Evolutionary conservation across 2,888 invertebrate species (phyloP).

Genomic region (Hyalella azteca): DNA sequence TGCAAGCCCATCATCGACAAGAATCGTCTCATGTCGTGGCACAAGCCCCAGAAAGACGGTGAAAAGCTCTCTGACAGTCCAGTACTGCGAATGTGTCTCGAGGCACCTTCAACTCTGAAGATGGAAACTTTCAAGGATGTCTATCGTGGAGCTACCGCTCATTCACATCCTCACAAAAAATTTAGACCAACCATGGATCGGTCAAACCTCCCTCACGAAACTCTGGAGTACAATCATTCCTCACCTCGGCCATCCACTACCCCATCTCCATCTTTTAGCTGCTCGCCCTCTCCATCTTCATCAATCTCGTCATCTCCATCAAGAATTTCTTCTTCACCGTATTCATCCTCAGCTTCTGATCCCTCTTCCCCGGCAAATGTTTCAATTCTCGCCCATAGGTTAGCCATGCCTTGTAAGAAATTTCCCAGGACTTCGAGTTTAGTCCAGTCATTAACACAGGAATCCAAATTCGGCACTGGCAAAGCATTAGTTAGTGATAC

Average conservation of each 20-base stretch:
- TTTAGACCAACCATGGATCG: slow-evolving; percentile 66
- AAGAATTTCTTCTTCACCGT: slow-evolving; percentile 30
- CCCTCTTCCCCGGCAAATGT: slow-evolving; percentile 24
- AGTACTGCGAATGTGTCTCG: slow-evolving; percentile 84
- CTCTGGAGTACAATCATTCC: slow-evolving; percentile 1
- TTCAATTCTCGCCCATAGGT: slow-evolving; percentile 26
- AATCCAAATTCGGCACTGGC: slow-evolving; percentile 11
- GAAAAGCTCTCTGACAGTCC: slow-evolving; percentile 75
- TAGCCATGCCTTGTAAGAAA: slow-evolving; percentile 2
- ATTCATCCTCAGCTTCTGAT: slow-evolving; percentile 23
- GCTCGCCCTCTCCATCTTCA: slow-evolving; percentile 29
- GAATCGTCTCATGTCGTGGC: slow-evolving; percentile 3
- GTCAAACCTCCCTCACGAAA: slow-evolving; percentile 1
- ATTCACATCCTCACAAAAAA: slow-evolving; percentile 89
- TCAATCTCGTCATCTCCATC: slow-evolving; percentile 30
- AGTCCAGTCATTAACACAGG: slow-evolving; percentile 13
- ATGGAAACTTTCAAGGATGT: slow-evolving; percentile 86
- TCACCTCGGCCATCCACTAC: slow-evolving; percentile 21
- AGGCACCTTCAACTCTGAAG: slow-evolving; percentile 69
- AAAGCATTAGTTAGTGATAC: slow-evolving; percentile 11
- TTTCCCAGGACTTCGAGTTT: slow-evolving; percentile 16
- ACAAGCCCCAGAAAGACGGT: slow-evolving; percentile 12
- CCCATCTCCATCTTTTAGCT: slow-evolving; percentile 9
- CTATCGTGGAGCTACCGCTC: slow-evolving; percentile 62
- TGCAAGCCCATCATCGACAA: neutral